A percentile compares a stretch with the other conserved stretches of the same genome.
phyloP scores from a whole-genome alignment of 2,888 invertebrate genomes.

The Cantharis nigra region DNA sequence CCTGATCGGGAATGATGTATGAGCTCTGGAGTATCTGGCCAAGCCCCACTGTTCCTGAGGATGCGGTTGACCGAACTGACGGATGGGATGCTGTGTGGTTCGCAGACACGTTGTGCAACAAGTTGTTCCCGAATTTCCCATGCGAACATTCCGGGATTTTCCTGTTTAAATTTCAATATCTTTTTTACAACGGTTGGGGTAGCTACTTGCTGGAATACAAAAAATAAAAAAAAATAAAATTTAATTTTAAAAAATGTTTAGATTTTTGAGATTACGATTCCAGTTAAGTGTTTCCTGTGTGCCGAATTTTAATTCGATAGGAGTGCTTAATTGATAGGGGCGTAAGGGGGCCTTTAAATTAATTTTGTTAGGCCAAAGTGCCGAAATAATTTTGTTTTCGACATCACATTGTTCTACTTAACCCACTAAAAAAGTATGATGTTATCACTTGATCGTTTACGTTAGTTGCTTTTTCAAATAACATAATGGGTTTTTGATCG shows the following conservation, averaged over 20 bases:
- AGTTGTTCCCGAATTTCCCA: conserved; percentile 95
- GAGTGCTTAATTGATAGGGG: neutral
- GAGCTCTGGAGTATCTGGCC: conserved; percentile 65
- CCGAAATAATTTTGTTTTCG: neutral
- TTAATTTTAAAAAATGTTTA: neutral
- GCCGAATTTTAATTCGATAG: neutral
- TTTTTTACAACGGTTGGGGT: conserved; percentile 95
- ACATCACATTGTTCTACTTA: neutral
- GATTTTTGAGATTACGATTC: neutral
- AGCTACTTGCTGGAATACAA: conserved; percentile 83
- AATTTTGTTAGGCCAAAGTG: neutral
- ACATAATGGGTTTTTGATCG: conserved; percentile 26
- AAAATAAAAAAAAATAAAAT: neutral
- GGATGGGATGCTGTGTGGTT: conserved; percentile 88
- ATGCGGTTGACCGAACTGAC: conserved; percentile 95
- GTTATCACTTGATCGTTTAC: neutral
- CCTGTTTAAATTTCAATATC: conserved; percentile 90
- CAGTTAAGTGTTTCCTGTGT: neutral
- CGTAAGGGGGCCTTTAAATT: neutral
- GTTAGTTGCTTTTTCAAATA: conserved; percentile 2
- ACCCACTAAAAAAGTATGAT: neutral
- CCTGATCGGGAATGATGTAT: conserved; percentile 48
- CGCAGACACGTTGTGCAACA: conserved; percentile 87
- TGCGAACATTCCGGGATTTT: conserved; percentile 95
- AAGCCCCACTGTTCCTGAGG: conserved; percentile 83